Evolutionary conservation across 2,888 invertebrate genomes (phyloP).

Genomic region (Scaptomyza parva): DNA sequence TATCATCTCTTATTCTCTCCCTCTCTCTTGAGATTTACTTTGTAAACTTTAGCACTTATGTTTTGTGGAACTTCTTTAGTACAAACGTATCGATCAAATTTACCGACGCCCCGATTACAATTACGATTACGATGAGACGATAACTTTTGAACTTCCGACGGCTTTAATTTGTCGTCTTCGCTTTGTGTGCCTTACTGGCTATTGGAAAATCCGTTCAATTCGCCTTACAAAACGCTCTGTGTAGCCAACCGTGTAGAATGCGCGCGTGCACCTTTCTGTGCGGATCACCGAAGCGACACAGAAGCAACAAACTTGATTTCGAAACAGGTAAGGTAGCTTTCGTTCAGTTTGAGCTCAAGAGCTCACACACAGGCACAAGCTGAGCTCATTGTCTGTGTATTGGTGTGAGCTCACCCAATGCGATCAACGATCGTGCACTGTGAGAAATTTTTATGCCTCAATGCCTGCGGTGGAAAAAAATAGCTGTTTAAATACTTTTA

Average conservation of each 20-base stretch:
- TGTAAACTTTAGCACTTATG: constrained; percentile 31
- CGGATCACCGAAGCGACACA: constrained; percentile 79
- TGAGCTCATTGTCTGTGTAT: constrained; percentile 20
- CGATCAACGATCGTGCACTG: constrained; percentile 60
- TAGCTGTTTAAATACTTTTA: too few species aligned
- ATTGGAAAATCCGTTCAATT: constrained; percentile 47
- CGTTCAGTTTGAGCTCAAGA: constrained; percentile 70
- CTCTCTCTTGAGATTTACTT: constrained; percentile 22
- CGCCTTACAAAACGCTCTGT: constrained; percentile 48
- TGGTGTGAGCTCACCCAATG: constrained; percentile 60
- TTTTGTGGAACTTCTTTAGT: constrained; percentile 5
- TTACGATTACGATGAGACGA: constrained; percentile 26
- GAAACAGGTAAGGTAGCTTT: constrained; percentile 77
- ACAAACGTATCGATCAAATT: not conserved
- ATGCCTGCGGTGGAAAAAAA: too few species aligned
- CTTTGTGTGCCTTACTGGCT: constrained; percentile 53
- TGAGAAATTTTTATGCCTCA: constrained; percentile 29
- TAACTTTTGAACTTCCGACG: constrained; percentile 55
- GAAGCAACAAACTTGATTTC: constrained; percentile 79
- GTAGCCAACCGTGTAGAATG: constrained; percentile 72
- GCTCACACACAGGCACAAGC: constrained; percentile 47
- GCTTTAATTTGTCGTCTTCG: constrained; percentile 41
- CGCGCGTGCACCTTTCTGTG: constrained; percentile 80
- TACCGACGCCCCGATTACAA: constrained; percentile 7
- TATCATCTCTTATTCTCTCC: constrained; percentile 4